Conservation (phyloP, 2,888 invertebrate species). For the Dermolepida albohirtum region DNA sequence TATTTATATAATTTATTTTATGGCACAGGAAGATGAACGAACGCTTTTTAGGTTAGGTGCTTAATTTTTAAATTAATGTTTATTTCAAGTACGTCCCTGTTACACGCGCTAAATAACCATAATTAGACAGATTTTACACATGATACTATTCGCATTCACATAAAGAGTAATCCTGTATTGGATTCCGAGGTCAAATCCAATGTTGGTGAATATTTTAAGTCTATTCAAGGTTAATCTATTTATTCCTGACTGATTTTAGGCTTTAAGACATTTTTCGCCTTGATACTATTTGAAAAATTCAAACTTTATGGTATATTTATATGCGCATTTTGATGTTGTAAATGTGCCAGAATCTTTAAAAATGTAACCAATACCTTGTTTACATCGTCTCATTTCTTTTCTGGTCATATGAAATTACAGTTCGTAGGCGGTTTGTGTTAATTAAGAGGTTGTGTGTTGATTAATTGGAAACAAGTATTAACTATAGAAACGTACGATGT, state of each 20-base stretch:
- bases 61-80: constrained; percentile 26
- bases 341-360: constrained; percentile 1
- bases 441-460: constrained; percentile 1
- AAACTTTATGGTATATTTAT: too few relatives aligned
- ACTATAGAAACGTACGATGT: background rate
- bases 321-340: constrained; percentile 10
- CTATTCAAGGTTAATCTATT: constrained; percentile 38
- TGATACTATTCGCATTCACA: constrained; percentile 12
- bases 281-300: too few relatives aligned
- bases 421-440: constrained; percentile 2
- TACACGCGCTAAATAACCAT: constrained; percentile 25
- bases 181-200: constrained; percentile 33
- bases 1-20: background rate
- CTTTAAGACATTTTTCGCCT: constrained; percentile 1
- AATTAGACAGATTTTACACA: constrained; percentile 26
- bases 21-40: background rate
- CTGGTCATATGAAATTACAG: constrained; percentile 27
- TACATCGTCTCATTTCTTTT: constrained; percentile 8
- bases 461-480: background rate
- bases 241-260: constrained; percentile 19
- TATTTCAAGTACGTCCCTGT: constrained; percentile 14
- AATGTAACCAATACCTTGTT: constrained; percentile 19
- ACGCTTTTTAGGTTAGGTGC: constrained; percentile 32
- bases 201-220: constrained; percentile 39
- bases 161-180: background rate